These are phyloP conservation scores for Leucania comma DNA, from an alignment of 2,888 invertebrate species.

Conservation along the genomic window DNA sequence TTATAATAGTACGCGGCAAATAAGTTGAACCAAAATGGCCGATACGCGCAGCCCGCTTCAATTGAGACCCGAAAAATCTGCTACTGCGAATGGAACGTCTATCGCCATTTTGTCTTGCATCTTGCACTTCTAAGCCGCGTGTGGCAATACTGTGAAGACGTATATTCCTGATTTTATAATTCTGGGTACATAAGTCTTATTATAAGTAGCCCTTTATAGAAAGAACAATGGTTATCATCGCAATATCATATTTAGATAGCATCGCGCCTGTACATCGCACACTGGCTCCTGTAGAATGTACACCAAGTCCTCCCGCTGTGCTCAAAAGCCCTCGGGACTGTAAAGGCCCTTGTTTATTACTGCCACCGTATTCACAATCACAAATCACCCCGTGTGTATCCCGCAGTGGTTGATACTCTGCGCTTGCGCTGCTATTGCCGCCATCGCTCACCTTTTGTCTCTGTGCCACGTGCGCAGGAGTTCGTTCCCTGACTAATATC, in stretches of 20 bases:
- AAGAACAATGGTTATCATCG: not conserved
- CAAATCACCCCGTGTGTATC: conserved; percentile 39
- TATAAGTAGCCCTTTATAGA: not conserved
- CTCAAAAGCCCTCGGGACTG: conserved; percentile 6
- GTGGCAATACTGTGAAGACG: not conserved
- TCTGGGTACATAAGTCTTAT: not conserved
- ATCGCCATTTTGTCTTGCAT: too few relatives aligned
- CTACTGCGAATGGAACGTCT: too few relatives aligned
- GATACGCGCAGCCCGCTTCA: too few relatives aligned
- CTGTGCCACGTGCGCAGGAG: conserved; percentile 57
- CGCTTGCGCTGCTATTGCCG: conserved; percentile 50
- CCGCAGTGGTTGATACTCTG: conserved; percentile 30
- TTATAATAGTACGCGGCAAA: too few relatives aligned
- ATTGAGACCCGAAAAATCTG: too few relatives aligned
- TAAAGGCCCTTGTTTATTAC: conserved; percentile 5
- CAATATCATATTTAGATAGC: not conserved
- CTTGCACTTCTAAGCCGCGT: too few relatives aligned
- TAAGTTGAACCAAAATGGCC: too few relatives aligned
- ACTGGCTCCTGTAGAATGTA: conserved; percentile 5
- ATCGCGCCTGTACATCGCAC: not conserved
- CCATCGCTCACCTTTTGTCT: conserved; percentile 67
- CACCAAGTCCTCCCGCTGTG: conserved; percentile 14
- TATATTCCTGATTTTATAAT: not conserved
- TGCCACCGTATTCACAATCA: not conserved
- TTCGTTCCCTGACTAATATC: conserved; percentile 53